phyloP scores from a whole-genome alignment of 37 sponge, comb jelly and placozoan species.

The Oopsacas minuta region DNA sequence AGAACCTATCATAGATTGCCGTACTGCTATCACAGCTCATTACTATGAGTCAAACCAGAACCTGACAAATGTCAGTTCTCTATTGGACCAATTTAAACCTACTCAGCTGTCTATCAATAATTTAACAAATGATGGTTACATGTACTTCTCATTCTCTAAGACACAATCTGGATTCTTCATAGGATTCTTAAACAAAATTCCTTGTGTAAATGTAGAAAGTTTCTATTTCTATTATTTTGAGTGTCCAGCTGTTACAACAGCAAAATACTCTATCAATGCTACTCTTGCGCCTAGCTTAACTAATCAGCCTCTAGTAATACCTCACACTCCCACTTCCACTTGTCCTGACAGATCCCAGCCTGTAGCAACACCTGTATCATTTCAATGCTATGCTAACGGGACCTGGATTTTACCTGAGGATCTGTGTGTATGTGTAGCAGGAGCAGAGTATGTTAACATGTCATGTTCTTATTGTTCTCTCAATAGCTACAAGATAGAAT shows the following conservation, averaged over 20 bases:
- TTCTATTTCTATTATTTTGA: background rate
- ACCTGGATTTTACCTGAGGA: background rate
- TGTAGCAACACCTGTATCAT: background rate
- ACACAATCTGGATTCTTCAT: background rate
- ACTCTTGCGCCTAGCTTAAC: constrained; percentile 3
- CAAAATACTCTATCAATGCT: background rate
- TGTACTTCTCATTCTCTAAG: background rate
- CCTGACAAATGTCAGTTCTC: background rate
- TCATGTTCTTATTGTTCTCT: background rate
- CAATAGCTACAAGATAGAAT: background rate
- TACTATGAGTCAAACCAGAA: background rate
- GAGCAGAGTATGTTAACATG: background rate
- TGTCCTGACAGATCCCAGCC: background rate
- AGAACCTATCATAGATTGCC: background rate
- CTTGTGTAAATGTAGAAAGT: background rate
- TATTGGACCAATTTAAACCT: background rate
- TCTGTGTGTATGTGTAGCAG: background rate
- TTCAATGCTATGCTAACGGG: background rate
- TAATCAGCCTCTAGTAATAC: background rate
- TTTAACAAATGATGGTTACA: background rate
- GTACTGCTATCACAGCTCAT: background rate
- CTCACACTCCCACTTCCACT: background rate
- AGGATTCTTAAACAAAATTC: background rate
- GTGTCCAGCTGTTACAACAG: background rate
- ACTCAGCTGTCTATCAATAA: background rate